A percentile compares a stretch with the other conserved stretches of the same genome.
Evolutionary conservation across 2,113 vertebrate genomes (phyloP).

Genomic region (Oxyura jamaicensis): DNA sequence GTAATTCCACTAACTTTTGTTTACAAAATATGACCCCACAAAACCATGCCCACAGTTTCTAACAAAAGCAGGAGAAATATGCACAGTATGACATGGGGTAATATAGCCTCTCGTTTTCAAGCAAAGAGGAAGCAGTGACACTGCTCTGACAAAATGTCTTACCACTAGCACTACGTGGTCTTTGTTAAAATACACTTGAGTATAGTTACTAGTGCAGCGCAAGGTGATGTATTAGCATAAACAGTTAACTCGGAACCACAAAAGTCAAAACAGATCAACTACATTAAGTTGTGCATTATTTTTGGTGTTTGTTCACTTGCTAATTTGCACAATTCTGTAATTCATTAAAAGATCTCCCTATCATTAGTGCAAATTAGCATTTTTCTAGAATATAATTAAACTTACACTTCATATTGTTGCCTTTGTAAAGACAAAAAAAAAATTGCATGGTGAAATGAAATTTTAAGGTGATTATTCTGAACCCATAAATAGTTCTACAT

Average conservation of each 20-base stretch:
- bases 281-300: not conserved
- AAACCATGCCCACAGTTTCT: not conserved
- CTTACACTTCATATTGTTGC: not conserved
- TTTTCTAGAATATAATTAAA: not conserved
- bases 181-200: not conserved
- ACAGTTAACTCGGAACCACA: not conserved
- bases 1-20: not conserved
- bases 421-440: not conserved
- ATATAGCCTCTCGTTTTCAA: not conserved
- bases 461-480: not conserved
- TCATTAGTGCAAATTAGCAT: conserved; percentile 7
- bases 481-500: not conserved
- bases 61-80: not conserved
- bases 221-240: not conserved
- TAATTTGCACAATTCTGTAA: conserved; percentile 8
- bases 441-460: not conserved
- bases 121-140: not conserved
- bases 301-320: not conserved
- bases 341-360: not conserved
- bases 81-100: not conserved
- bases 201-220: not conserved
- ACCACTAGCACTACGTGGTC: not conserved
- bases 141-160: not conserved
- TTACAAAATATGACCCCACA: not conserved
- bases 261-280: not conserved